These are phyloP conservation scores for Antheraea assamensis DNA, from an alignment of 2,888 invertebrate genomes.

Conservation along the genomic window DNA sequence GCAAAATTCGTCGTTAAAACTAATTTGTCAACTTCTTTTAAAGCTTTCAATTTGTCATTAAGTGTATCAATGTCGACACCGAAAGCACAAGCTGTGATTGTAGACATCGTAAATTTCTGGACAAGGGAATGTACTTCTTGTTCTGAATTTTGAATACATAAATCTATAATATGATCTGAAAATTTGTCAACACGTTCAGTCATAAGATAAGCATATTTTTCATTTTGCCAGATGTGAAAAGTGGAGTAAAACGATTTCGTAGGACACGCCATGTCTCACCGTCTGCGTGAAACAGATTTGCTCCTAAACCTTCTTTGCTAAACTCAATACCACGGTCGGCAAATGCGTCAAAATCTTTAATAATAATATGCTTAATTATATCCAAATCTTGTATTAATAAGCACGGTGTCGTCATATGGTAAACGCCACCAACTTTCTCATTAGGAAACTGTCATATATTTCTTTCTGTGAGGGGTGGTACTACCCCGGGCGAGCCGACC, in stretches of 20 bases:
- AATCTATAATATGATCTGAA: slow-evolving; percentile 34
- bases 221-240: slow-evolving; percentile 27
- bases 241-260: slow-evolving; percentile 26
- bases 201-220: slow-evolving; percentile 32
- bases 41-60: slow-evolving; percentile 29
- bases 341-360: slow-evolving; percentile 59
- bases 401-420: slow-evolving; percentile 49
- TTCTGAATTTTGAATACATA: slow-evolving; percentile 33
- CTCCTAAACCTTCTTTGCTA: slow-evolving; percentile 29
- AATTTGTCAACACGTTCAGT: slow-evolving; percentile 46
- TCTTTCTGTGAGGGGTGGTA: no score
- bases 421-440: slow-evolving; percentile 59
- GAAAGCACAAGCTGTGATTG: slow-evolving; percentile 52
- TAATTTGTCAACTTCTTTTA: slow-evolving; percentile 31
- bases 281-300: slow-evolving; percentile 25
- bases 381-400: slow-evolving; percentile 57
- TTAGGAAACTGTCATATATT: slow-evolving; percentile 48
- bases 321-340: slow-evolving; percentile 52
- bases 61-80: slow-evolving; percentile 47
- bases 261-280: slow-evolving; percentile 25
- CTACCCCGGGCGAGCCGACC: no score
- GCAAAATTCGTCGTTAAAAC: slow-evolving; percentile 30
- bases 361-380: slow-evolving; percentile 53
- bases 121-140: slow-evolving; percentile 43
- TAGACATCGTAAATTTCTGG: slow-evolving; percentile 47